phyloP scores from a whole-genome alignment of 2,113 vertebrate genomes.

The Peromyscus maniculatus region DNA sequence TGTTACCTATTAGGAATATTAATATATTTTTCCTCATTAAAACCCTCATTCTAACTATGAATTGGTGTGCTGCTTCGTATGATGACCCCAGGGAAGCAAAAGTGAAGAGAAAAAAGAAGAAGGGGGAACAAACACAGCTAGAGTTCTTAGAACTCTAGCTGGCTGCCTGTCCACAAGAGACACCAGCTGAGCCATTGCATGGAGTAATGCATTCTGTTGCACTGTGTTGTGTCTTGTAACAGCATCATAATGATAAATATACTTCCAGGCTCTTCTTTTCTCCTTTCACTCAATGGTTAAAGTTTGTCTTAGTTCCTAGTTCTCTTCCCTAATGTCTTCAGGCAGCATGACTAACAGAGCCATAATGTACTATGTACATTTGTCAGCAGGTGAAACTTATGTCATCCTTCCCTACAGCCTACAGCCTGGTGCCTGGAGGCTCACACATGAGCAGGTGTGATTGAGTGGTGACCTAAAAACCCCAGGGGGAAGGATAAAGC shows the following conservation, averaged over 20 bases:
- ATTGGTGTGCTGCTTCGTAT: background rate
- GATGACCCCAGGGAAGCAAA: background rate
- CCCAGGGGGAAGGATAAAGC: background rate
- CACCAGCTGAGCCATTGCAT: background rate
- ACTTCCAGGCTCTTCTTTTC: background rate
- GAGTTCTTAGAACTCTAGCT: background rate
- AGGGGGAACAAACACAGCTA: background rate
- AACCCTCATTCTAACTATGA: background rate
- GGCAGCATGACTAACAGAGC: background rate
- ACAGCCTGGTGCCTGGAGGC: background rate
- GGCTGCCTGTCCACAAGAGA: background rate
- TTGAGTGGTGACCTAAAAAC: background rate
- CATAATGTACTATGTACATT: background rate
- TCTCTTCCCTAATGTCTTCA: background rate
- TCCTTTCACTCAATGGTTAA: background rate
- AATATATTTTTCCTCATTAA: slow-evolving; percentile 86
- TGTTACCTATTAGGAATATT: slow-evolving; percentile 85
- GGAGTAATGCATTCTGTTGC: background rate
- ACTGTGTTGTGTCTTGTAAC: background rate
- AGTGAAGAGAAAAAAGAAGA: background rate
- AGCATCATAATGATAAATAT: background rate
- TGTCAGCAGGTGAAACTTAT: background rate
- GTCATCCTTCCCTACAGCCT: background rate
- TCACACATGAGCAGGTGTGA: background rate
- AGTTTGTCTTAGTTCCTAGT: background rate